Percentiles rank a stretch among this genome's conserved stretches.
phyloP scores from a whole-genome alignment of 2,113 vertebrate species.

The Sinocyclocheilus anophthalmus region DNA sequence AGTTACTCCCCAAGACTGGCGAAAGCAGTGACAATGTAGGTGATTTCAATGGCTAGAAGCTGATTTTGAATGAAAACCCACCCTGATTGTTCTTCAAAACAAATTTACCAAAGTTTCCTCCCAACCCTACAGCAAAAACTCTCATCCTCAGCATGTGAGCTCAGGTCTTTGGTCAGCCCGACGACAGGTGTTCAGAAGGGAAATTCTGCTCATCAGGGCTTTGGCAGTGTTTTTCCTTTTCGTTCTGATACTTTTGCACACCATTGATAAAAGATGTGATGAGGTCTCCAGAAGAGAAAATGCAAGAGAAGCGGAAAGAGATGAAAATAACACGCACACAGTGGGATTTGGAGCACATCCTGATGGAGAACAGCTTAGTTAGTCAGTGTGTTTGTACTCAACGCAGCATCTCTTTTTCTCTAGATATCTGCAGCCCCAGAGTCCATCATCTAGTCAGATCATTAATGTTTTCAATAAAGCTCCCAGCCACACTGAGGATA shows the following conservation, averaged over 20 bases:
- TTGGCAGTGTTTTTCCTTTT: conserved; percentile 46
- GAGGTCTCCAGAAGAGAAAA: conserved; percentile 42
- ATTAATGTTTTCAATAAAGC: conserved; percentile 11
- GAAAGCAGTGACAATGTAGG: not conserved
- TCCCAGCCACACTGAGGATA: not conserved
- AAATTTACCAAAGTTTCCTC: not conserved
- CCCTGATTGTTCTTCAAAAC: not conserved
- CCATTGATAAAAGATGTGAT: conserved; percentile 47
- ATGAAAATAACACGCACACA: conserved; percentile 28
- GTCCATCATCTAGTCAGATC: not conserved
- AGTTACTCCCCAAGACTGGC: not conserved
- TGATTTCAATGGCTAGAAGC: not conserved
- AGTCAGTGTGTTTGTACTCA: conserved; percentile 25
- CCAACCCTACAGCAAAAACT: not conserved
- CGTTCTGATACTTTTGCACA: conserved; percentile 38
- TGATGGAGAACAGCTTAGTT: conserved; percentile 31
- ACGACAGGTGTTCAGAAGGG: conserved; percentile 34
- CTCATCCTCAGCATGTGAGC: not conserved
- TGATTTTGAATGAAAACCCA: not conserved
- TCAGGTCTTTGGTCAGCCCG: conserved; percentile 14
- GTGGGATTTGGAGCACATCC: conserved; percentile 13
- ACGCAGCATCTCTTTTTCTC: conserved; percentile 7
- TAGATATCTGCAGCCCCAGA: not conserved
- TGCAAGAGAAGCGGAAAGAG: conserved; percentile 44
- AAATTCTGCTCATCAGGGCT: conserved; percentile 38